phyloP scores from a whole-genome alignment of 2,113 vertebrate species.

The Upupa epops region DNA sequence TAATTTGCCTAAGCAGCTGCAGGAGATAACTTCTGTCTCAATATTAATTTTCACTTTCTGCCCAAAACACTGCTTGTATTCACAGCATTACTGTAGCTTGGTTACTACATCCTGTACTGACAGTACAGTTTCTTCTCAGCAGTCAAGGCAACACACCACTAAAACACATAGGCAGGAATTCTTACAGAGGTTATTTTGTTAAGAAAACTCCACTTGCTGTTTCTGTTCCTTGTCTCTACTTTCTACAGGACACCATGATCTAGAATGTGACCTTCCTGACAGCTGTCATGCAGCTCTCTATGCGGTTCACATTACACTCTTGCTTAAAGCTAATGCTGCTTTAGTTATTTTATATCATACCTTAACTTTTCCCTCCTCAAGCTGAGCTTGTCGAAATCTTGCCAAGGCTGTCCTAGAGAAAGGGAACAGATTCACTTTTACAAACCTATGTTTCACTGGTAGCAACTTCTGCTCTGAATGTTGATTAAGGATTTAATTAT shows the following conservation, averaged over 20 bases:
- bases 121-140: background rate
- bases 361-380: slow-evolving; percentile 96
- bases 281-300: background rate
- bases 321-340: background rate
- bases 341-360: slow-evolving; percentile 59
- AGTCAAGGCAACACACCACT: background rate
- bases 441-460: background rate
- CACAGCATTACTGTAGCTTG: background rate
- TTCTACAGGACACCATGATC: accelerated
- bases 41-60: background rate
- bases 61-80: background rate
- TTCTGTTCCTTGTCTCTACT: background rate
- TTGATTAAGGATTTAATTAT: background rate
- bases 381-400: slow-evolving; percentile 94
- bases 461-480: background rate
- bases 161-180: accelerated
- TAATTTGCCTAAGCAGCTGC: background rate
- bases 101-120: background rate
- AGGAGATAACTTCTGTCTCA: background rate
- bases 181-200: background rate
- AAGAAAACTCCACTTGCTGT: background rate
- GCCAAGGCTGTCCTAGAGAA: slow-evolving; percentile 92
- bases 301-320: accelerated
- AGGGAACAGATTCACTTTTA: background rate
- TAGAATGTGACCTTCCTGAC: accelerated